phyloP scores from a whole-genome alignment of 1,140 invertebrate genomes.

The Sesamia nonagrioides region DNA sequence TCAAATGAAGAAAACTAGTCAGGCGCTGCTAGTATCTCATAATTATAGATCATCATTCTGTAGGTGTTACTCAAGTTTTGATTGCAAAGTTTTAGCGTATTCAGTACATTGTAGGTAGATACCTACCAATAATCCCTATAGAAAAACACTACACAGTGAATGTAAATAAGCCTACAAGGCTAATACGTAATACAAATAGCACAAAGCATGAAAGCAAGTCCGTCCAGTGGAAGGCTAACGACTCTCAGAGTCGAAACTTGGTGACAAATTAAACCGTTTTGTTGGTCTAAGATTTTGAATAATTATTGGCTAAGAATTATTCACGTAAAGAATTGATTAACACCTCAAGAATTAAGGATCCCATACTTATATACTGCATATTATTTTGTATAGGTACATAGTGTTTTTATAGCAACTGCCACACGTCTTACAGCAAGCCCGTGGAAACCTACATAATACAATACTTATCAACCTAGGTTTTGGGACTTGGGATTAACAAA shows the following conservation, averaged over 20 bases:
- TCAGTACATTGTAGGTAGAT: too few species aligned
- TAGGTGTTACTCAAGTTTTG: too few species aligned
- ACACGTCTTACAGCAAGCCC: background rate
- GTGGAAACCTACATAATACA: background rate
- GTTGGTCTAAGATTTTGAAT: too few species aligned
- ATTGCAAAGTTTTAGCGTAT: too few species aligned
- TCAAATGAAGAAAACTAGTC: too few species aligned
- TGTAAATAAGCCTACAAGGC: constrained; percentile 6
- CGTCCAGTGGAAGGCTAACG: background rate
- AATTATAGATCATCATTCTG: too few species aligned
- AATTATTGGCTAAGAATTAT: too few species aligned
- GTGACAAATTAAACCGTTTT: background rate
- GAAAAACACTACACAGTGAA: constrained; percentile 5
- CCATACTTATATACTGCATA: too few species aligned
- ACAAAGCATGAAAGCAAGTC: constrained; percentile 10
- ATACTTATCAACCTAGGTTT: background rate
- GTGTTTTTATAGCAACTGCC: background rate
- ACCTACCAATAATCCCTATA: background rate
- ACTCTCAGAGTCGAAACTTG: background rate
- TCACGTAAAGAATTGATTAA: too few species aligned
- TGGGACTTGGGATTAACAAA: background rate
- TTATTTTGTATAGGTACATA: background rate
- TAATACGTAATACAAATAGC: constrained; percentile 3
- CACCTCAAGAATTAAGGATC: too few species aligned
- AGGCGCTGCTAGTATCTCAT: too few species aligned